Conservation (phyloP, 2,888 invertebrate species). For the Bellardia pandia region DNA sequence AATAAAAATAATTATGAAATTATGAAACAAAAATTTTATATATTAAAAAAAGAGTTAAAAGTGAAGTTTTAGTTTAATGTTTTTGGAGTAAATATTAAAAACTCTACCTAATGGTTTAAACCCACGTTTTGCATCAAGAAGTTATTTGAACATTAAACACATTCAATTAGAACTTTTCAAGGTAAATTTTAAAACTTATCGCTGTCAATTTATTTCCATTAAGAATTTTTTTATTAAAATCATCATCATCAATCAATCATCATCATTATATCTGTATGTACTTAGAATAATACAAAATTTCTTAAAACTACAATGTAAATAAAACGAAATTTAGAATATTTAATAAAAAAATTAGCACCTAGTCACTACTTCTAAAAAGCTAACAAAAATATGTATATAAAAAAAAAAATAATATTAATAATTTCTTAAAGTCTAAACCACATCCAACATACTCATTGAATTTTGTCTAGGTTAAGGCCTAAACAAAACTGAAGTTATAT, state of each 20-base stretch:
- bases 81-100: too few species aligned
- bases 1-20: too few species aligned
- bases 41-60: too few species aligned
- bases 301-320: slow-evolving; percentile 32
- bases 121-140: too few species aligned
- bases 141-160: not conserved
- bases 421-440: not conserved
- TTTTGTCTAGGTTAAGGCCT: not conserved
- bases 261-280: not conserved
- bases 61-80: too few species aligned
- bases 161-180: slow-evolving; percentile 26
- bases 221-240: not conserved
- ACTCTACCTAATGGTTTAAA: too few species aligned
- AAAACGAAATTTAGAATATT: slow-evolving; percentile 48
- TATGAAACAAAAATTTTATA: too few species aligned
- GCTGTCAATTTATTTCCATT: not conserved
- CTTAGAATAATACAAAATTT: not conserved
- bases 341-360: slow-evolving; percentile 59
- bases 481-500: not conserved
- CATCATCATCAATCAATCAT: slow-evolving; percentile 16
- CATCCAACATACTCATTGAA: slow-evolving; percentile 12
- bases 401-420: not conserved
- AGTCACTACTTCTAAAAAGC: slow-evolving; percentile 36
- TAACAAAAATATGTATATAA: slow-evolving; percentile 10
- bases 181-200: not conserved